phyloP scores from a whole-genome alignment of 2,888 invertebrate species.

The Lamellibrachia satsuma region DNA sequence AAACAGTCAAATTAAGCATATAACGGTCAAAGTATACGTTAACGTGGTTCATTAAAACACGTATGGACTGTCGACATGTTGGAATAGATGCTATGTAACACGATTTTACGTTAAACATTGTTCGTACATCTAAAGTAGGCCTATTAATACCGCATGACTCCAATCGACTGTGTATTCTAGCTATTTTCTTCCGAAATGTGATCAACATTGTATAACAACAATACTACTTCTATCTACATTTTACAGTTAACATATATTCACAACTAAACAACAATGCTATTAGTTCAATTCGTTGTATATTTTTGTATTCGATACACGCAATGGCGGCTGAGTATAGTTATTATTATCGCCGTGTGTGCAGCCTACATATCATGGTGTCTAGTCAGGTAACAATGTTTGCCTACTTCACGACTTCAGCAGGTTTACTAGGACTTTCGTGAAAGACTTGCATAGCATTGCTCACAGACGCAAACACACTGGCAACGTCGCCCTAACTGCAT shows the following conservation, averaged over 20 bases:
- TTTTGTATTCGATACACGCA: background rate
- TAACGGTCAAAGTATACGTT: too few relatives aligned
- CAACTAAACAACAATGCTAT: background rate
- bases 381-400: background rate
- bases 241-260: background rate
- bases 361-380: background rate
- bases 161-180: too few relatives aligned
- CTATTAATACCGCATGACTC: too few relatives aligned
- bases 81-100: too few relatives aligned
- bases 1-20: too few relatives aligned
- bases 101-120: too few relatives aligned
- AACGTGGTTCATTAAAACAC: too few relatives aligned
- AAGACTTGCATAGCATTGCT: background rate
- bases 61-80: too few relatives aligned
- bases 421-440: background rate
- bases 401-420: background rate
- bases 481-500: background rate
- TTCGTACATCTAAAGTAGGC: too few relatives aligned
- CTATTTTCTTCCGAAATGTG: background rate
- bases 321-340: background rate
- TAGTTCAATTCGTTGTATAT: background rate
- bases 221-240: background rate
- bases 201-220: background rate
- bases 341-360: background rate
- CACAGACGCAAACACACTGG: background rate